These are phyloP conservation scores for Triplophysa tibetana DNA, from an alignment of 2,113 vertebrate species.

Conservation along the genomic window DNA sequence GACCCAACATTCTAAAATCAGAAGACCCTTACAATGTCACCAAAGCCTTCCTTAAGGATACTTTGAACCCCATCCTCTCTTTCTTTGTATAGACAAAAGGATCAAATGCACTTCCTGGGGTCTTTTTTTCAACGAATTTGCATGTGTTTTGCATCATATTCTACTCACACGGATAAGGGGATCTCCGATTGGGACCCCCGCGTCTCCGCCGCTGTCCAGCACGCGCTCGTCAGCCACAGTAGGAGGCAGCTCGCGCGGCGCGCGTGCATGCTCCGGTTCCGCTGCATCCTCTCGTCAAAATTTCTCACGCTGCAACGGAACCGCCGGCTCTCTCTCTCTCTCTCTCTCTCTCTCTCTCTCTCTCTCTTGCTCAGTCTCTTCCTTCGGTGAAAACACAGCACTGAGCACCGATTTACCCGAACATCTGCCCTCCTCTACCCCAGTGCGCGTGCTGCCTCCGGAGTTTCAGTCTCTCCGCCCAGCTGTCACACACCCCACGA, in stretches of 20 bases:
- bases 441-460: constrained; percentile 29
- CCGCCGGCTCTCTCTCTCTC: neutral
- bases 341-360: no score
- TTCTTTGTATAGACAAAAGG: neutral
- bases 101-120: neutral
- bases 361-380: neutral
- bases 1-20: neutral
- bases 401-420: constrained; percentile 5
- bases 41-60: no score
- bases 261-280: constrained; percentile 65
- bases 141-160: constrained; percentile 1
- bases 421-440: constrained; percentile 12
- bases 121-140: neutral
- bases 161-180: constrained; percentile 85
- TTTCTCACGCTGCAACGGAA: neutral
- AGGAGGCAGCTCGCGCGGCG: constrained; percentile 69
- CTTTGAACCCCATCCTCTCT: no score
- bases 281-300: constrained; percentile 69
- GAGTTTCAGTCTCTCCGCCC: constrained; percentile 20
- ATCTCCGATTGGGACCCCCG: constrained; percentile 91
- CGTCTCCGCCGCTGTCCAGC: constrained; percentile 75
- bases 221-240: constrained; percentile 76
- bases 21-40: neutral
- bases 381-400: constrained; percentile 28
- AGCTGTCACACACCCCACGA: constrained; percentile 38